These are phyloP conservation scores for Cydia fagiglandana DNA, from an alignment of 1,140 invertebrate genomes.

Conservation along the genomic window DNA sequence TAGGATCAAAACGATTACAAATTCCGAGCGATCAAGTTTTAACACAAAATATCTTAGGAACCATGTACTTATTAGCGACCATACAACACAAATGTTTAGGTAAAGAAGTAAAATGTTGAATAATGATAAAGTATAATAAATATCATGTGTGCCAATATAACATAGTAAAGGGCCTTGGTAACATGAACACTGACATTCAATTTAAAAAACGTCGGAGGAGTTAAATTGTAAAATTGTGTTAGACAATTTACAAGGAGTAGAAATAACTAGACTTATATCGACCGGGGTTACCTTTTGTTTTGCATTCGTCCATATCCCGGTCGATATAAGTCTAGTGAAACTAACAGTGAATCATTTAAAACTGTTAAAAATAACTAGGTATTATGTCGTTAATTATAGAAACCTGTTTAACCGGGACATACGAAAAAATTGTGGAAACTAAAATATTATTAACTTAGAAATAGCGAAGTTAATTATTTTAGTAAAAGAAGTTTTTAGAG, in stretches of 20 bases:
- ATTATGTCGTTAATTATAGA: neutral
- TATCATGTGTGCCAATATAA: neutral
- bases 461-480: slow-evolving; percentile 66
- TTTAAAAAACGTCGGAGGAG: neutral
- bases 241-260: neutral
- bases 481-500: slow-evolving; percentile 38
- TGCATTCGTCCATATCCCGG: too few relatives aligned
- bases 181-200: neutral
- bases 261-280: too few relatives aligned
- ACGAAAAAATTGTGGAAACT: slow-evolving; percentile 45
- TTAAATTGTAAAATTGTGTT: neutral
- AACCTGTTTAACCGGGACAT: slow-evolving; percentile 21
- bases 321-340: too few relatives aligned
- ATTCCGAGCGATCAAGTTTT: slow-evolving; percentile 6
- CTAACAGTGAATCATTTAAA: too few relatives aligned
- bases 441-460: slow-evolving; percentile 70
- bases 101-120: neutral
- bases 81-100: slow-evolving; percentile 11
- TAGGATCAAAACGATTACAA: neutral
- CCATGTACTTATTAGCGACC: slow-evolving; percentile 31
- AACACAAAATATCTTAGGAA: slow-evolving; percentile 31
- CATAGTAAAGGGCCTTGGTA: neutral
- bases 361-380: neutral
- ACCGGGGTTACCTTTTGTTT: too few relatives aligned
- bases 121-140: neutral